phyloP scores from a whole-genome alignment of 2,113 vertebrate species.

The Labrus mixtus region DNA sequence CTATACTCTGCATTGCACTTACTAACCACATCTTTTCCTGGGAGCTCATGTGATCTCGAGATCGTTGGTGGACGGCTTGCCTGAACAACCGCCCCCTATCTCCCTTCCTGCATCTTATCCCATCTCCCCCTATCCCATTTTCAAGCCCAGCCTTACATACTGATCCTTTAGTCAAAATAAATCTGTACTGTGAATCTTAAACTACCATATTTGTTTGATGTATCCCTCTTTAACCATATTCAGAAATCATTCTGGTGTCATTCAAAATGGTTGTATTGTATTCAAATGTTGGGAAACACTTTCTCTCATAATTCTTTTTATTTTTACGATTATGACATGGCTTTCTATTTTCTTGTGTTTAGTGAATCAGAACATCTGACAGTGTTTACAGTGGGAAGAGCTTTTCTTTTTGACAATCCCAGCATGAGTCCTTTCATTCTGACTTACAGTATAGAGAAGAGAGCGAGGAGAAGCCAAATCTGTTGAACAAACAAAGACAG shows the following conservation, averaged over 20 bases:
- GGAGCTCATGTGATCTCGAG: too few relatives aligned
- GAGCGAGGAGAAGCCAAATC: conserved; percentile 2
- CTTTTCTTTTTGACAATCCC: neutral
- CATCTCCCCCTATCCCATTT: too few relatives aligned
- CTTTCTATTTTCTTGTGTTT: neutral
- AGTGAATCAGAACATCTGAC: neutral
- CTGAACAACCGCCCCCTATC: too few relatives aligned
- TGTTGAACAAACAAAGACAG: conserved; percentile 18
- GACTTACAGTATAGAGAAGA: neutral
- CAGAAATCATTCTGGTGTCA: too few relatives aligned
- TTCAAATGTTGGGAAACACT: neutral
- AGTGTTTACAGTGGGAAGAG: neutral
- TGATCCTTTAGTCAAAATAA: too few relatives aligned
- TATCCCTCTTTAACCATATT: too few relatives aligned
- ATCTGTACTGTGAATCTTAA: too few relatives aligned
- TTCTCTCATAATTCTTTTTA: neutral
- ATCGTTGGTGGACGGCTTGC: too few relatives aligned
- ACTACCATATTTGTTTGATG: neutral
- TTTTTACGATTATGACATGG: neutral
- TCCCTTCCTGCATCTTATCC: too few relatives aligned
- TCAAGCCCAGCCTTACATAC: too few relatives aligned
- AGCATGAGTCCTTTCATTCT: neutral
- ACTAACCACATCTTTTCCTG: too few relatives aligned
- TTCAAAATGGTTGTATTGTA: neutral
- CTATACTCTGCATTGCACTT: too few relatives aligned